These are phyloP conservation scores for Drosophila mercatorum DNA, from an alignment of 2,888 invertebrate genomes.

Conservation along the genomic window DNA sequence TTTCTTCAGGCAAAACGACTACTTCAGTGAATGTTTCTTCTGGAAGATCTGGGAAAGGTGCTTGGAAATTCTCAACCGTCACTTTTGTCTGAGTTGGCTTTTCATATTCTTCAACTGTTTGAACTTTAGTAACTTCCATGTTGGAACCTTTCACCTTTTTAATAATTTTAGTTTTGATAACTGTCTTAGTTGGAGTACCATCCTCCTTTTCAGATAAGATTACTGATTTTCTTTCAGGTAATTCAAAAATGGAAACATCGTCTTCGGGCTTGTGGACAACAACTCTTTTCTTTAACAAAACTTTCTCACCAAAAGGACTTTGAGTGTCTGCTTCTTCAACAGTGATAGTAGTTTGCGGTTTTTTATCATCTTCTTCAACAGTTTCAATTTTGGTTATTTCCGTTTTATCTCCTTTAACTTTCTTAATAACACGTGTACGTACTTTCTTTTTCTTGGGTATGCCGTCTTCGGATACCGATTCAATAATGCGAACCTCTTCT, in stretches of 20 bases:
- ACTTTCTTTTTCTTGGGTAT: constrained; percentile 54
- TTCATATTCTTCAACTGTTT: constrained; percentile 48
- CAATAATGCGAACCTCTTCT: constrained; percentile 58
- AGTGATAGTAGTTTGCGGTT: constrained; percentile 58
- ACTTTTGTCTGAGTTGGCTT: constrained; percentile 44
- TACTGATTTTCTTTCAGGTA: constrained; percentile 82
- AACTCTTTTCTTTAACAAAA: constrained; percentile 71
- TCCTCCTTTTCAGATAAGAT: constrained; percentile 83
- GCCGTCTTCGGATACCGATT: constrained; percentile 55
- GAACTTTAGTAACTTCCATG: constrained; percentile 64
- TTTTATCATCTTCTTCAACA: constrained; percentile 59
- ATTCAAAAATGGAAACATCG: constrained; percentile 77
- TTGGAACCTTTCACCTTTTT: constrained; percentile 84
- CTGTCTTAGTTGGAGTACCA: constrained; percentile 82
- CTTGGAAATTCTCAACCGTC: constrained; percentile 70
- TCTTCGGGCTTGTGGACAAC: constrained; percentile 75
- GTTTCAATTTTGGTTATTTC: constrained; percentile 70
- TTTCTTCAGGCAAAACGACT: constrained; percentile 79
- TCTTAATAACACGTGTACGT: constrained; percentile 67
- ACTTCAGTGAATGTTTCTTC: constrained; percentile 74
- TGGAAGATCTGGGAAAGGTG: constrained; percentile 78
- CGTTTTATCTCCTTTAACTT: constrained; percentile 64
- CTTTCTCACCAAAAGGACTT: constrained; percentile 40
- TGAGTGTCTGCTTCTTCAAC: constrained; percentile 56
- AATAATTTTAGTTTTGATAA: constrained; percentile 85